phyloP scores from a whole-genome alignment of 2,888 invertebrate genomes.

The Sympetrum striolatum region DNA sequence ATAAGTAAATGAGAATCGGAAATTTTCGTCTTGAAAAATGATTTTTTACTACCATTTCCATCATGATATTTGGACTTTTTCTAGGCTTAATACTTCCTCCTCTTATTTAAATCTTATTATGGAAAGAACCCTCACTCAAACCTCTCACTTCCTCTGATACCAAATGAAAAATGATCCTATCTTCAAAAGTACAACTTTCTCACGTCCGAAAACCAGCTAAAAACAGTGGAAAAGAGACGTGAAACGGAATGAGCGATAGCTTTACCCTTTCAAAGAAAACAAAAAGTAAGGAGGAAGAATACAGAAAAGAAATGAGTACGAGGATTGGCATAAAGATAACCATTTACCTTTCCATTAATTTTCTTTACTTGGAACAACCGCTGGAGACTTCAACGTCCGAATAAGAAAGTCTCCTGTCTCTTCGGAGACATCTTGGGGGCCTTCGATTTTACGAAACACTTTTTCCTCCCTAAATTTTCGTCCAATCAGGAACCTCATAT shows the following conservation, averaged over 20 bases:
- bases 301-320: background rate
- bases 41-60: no score
- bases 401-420: background rate
- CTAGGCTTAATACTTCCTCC: background rate
- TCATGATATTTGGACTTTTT: background rate
- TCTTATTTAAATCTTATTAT: background rate
- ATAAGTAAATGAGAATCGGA: no score
- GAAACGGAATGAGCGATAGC: background rate
- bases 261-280: background rate
- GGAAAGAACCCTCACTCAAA: background rate
- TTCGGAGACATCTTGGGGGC: background rate
- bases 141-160: background rate
- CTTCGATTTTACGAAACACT: background rate
- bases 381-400: background rate
- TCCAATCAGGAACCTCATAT: background rate
- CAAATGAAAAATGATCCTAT: background rate
- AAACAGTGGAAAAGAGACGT: background rate
- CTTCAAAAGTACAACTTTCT: background rate
- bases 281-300: background rate
- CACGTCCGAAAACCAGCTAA: background rate
- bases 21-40: no score
- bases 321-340: background rate
- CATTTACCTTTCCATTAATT: slow-evolving; percentile 4
- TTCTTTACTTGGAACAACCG: background rate
- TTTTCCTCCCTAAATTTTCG: background rate